A percentile compares a stretch with the other conserved stretches of the same genome.
phyloP scores from a whole-genome alignment of 2,888 invertebrate genomes.

The Spisula solida region DNA sequence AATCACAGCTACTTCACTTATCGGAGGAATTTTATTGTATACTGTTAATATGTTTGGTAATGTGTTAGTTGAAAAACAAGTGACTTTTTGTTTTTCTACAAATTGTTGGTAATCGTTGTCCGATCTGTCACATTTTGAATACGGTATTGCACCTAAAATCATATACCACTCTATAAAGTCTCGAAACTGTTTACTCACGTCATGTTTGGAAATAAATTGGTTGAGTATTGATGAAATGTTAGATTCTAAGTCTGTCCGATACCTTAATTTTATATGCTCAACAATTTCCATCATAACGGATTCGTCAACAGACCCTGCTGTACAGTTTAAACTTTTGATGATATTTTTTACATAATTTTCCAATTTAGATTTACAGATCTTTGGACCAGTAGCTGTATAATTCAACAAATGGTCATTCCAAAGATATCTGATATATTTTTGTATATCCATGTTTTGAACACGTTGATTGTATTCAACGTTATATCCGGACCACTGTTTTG shows the following conservation, averaged over 20 bases:
- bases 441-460: slow-evolving; percentile 29
- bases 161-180: slow-evolving; percentile 30
- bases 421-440: slow-evolving; percentile 27
- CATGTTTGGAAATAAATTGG: background rate
- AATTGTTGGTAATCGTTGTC: background rate
- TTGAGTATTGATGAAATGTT: background rate
- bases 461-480: slow-evolving; percentile 35
- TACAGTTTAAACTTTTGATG: slow-evolving; percentile 27
- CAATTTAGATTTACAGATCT: slow-evolving; percentile 27
- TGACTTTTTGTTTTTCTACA: background rate
- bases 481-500: slow-evolving; percentile 42
- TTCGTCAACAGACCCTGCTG: background rate
- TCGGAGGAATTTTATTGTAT: slow-evolving; percentile 19
- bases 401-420: slow-evolving; percentile 41
- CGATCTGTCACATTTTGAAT: background rate
- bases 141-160: slow-evolving; percentile 28
- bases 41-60: slow-evolving; percentile 12
- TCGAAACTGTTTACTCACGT: background rate
- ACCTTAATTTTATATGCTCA: slow-evolving; percentile 27
- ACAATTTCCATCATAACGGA: background rate
- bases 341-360: slow-evolving; percentile 35
- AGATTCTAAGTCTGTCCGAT: slow-evolving; percentile 17
- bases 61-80: slow-evolving; percentile 16
- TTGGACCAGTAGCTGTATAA: slow-evolving; percentile 3
- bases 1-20: slow-evolving; percentile 34